Conservation (phyloP, 2,888 invertebrate species). For the Ligdia adustata region DNA sequence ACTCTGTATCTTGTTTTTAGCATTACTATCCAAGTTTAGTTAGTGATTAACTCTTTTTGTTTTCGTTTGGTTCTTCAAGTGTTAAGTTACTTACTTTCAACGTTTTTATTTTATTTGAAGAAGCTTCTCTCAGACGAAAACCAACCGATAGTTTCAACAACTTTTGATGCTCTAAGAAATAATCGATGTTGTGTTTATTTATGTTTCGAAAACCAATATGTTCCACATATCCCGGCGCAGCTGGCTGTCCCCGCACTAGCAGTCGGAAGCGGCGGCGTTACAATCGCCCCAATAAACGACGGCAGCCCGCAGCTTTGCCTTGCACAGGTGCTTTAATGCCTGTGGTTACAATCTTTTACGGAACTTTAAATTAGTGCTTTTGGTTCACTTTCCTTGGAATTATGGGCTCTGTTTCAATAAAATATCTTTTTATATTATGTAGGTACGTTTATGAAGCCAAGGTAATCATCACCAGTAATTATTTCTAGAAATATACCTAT, state of each 20-base stretch:
- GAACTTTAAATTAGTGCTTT: conserved; percentile 28
- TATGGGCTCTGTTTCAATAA: background rate
- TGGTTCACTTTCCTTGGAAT: conserved; percentile 10
- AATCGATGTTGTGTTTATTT: background rate
- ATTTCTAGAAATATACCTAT: too few species aligned
- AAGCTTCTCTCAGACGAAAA: too few species aligned
- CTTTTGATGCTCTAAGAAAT: too few species aligned
- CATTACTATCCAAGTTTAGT: too few species aligned
- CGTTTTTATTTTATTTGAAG: too few species aligned
- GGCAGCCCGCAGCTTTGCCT: conserved; percentile 29
- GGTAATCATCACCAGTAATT: too few species aligned
- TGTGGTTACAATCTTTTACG: conserved; percentile 34
- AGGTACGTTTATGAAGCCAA: too few species aligned
- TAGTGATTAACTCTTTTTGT: too few species aligned
- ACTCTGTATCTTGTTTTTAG: too few species aligned
- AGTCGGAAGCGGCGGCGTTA: conserved; percentile 18
- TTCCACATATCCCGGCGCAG: background rate
- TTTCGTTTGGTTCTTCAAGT: too few species aligned
- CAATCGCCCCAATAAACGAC: conserved; percentile 21
- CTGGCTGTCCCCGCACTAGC: conserved; percentile 9
- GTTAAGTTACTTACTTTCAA: too few species aligned
- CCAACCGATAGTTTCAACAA: too few species aligned
- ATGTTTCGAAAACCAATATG: background rate
- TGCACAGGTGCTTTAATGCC: conserved; percentile 37
- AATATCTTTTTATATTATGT: background rate